phyloP scores from a whole-genome alignment of 2,797 vertebrate species.

The Pangasius sanitwongsei region DNA sequence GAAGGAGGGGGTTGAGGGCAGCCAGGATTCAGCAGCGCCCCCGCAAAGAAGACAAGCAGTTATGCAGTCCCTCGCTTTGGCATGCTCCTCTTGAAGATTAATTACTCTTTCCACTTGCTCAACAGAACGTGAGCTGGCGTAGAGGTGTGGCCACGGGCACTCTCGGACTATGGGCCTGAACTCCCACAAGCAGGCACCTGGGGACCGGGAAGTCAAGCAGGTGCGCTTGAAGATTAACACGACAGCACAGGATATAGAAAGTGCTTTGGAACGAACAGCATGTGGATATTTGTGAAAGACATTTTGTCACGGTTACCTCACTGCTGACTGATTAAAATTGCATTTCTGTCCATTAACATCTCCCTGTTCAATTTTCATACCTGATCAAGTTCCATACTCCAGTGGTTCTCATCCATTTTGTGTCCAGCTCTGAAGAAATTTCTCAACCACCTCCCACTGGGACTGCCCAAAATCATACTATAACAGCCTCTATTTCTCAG shows the following conservation, averaged over 20 bases:
- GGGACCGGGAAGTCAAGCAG: slow-evolving; percentile 33
- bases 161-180: slow-evolving; percentile 13
- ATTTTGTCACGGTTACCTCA: background rate
- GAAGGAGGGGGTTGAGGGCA: slow-evolving; percentile 1
- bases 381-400: background rate
- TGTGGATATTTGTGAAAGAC: too few relatives aligned
- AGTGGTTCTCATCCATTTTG: background rate
- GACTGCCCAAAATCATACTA: background rate
- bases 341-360: background rate
- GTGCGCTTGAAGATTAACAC: slow-evolving; percentile 11
- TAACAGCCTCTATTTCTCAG: too few relatives aligned
- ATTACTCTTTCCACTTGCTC: slow-evolving; percentile 54
- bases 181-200: slow-evolving; percentile 17
- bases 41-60: slow-evolving; percentile 56
- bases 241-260: background rate
- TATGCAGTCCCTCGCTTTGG: slow-evolving; percentile 53
- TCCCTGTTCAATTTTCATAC: background rate
- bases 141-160: slow-evolving; percentile 7
- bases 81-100: slow-evolving; percentile 55
- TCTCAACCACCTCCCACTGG: background rate
- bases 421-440: background rate
- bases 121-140: slow-evolving; percentile 40
- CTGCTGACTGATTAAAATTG: background rate
- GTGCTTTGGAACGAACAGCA: background rate
- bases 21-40: slow-evolving; percentile 47